Evolutionary conservation across 1,140 invertebrate genomes (phyloP).

Genomic region (Maniola jurtina): DNA sequence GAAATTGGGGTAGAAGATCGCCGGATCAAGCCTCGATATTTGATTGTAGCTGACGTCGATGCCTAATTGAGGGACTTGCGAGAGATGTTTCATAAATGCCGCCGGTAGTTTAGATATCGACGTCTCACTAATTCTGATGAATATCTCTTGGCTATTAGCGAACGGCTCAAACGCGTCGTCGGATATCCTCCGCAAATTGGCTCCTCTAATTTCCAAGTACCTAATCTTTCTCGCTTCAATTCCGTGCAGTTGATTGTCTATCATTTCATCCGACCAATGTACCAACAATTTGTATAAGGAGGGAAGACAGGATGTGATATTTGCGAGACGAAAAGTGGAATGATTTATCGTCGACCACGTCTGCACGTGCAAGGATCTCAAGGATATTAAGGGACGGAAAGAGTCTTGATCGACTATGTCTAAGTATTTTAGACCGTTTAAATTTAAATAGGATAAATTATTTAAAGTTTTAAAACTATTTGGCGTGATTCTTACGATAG

Average conservation of each 20-base stretch:
- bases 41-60: slow-evolving; percentile 90
- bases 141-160: slow-evolving; percentile 82
- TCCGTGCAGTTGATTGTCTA: slow-evolving; percentile 84
- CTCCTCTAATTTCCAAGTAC: slow-evolving; percentile 88
- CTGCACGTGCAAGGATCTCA: slow-evolving; percentile 69
- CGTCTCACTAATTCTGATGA: slow-evolving; percentile 87
- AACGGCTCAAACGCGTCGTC: slow-evolving; percentile 86
- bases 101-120: slow-evolving; percentile 86
- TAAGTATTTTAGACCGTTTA: slow-evolving; percentile 80
- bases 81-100: slow-evolving; percentile 87
- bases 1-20: slow-evolving; percentile 90
- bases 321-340: slow-evolving; percentile 77
- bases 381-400: slow-evolving; percentile 80
- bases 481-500: slow-evolving; percentile 79
- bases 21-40: slow-evolving; percentile 87
- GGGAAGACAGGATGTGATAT: slow-evolving; percentile 67
- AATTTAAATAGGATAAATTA: slow-evolving; percentile 79
- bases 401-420: slow-evolving; percentile 83
- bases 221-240: slow-evolving; percentile 87
- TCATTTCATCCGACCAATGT: slow-evolving; percentile 84
- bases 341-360: slow-evolving; percentile 81
- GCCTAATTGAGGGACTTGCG: slow-evolving; percentile 88
- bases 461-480: slow-evolving; percentile 79
- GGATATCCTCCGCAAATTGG: slow-evolving; percentile 83
- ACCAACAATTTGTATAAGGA: slow-evolving; percentile 83